These are phyloP conservation scores for Zaprionus inermis DNA, from an alignment of 1,140 invertebrate genomes.

Conservation along the genomic window DNA sequence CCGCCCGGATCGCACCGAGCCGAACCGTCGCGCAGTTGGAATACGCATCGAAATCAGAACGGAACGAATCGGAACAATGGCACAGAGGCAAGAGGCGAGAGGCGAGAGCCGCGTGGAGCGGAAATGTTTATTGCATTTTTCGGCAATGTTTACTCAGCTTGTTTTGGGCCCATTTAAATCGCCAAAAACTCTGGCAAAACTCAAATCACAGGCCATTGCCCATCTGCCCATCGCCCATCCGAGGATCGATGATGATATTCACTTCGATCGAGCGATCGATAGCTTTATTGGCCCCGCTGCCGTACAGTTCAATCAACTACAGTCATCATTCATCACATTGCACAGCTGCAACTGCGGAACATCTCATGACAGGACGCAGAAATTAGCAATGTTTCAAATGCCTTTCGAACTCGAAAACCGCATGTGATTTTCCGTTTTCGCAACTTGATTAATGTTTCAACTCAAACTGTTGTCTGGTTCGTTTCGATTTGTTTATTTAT, in stretches of 20 bases:
- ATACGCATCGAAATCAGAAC: slow-evolving; percentile 4
- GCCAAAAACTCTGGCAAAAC: slow-evolving; percentile 15
- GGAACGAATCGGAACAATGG: slow-evolving; percentile 29
- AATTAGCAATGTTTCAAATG: not conserved
- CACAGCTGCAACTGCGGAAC: not conserved
- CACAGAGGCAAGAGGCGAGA: no score
- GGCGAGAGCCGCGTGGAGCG: slow-evolving; percentile 12
- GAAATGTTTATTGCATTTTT: slow-evolving; percentile 40
- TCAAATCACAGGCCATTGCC: slow-evolving; percentile 39
- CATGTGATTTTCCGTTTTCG: slow-evolving; percentile 3
- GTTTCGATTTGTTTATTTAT: slow-evolving; percentile 9
- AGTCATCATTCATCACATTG: not conserved
- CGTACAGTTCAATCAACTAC: not conserved
- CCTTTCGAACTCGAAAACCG: not conserved
- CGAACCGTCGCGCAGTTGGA: no score
- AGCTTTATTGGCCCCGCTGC: slow-evolving; percentile 1
- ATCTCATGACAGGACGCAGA: not conserved
- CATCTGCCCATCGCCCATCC: no score
- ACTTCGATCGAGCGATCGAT: slow-evolving; percentile 31
- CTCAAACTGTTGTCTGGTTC: not conserved
- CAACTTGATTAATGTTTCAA: slow-evolving; percentile 5
- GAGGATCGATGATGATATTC: not conserved
- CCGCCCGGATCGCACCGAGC: not conserved
- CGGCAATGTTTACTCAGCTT: slow-evolving; percentile 49
- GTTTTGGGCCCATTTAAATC: slow-evolving; percentile 33